Evolutionary conservation across 2,113 vertebrate species (phyloP), one percentile per base, ranked within the genome.

Genomic region (Menura novaehollandiae): DNA sequence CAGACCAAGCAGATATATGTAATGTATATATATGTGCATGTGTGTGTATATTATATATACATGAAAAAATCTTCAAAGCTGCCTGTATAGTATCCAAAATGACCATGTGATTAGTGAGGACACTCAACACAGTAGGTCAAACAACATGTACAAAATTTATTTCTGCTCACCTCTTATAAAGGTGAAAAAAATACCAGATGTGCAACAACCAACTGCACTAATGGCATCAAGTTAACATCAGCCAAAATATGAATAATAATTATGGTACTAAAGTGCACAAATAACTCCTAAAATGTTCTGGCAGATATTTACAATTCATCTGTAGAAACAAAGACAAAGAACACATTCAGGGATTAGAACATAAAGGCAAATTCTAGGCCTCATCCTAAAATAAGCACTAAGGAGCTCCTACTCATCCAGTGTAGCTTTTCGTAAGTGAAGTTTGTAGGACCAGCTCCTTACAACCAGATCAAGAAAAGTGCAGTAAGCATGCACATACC

Each of bases 281-380:
- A 21, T 89, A 76, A 88, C 24, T 95, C 82, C 59, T 96, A 91
- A 85, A 94, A 51, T 63, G 63, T 85, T 91, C 68, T 94, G 81
- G 67, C 23, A 94, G 58, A 75, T 78, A 91, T 75, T 86, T 95
- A 92, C 22, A 95, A 75, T 88, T 95, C 66, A 91, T 92, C 91
- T 93, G 78, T 88, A 94, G 94, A 90, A 93, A 88, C 41, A 91
- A 91, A 93, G 56, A 94, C 37, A 73, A 74, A 80, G 76, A 94
- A 90, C 22, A 85, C 6, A 75, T 56, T n/a, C 22, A 60, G 52
- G 47, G 15, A 90, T 93, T 83, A 94, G 55, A 96, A 84, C 14
- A 89, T 21, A 80, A 84, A 93, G 51, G 76, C 20, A 88, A 92
- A 63, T 49, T 55, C 44, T 73, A 62, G 74, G 55, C 49, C 93